Conservation (phyloP, 2,888 invertebrate genomes). For the Panopea generosa region DNA sequence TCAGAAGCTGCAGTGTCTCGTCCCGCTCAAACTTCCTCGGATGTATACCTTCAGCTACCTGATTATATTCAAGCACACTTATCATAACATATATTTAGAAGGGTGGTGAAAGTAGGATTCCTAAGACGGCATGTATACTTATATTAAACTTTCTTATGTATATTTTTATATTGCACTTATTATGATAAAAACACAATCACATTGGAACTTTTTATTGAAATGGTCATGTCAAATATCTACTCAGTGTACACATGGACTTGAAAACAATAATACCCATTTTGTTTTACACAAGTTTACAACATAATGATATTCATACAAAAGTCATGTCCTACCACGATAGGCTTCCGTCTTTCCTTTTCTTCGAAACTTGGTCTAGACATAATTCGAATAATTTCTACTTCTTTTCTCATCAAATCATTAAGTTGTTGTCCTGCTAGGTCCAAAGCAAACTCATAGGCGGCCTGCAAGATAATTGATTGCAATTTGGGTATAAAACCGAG, state of each 20-base stretch:
- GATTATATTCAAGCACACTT: background rate
- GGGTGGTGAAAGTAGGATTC: too few species aligned
- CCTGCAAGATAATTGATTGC: slow-evolving; percentile 29
- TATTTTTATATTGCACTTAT: too few species aligned
- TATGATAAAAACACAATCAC: too few species aligned
- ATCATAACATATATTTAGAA: too few species aligned
- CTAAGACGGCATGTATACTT: too few species aligned
- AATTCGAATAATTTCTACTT: slow-evolving; percentile 46
- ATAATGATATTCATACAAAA: too few species aligned
- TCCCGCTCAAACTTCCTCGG: slow-evolving; percentile 57
- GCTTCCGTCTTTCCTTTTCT: slow-evolving; percentile 45
- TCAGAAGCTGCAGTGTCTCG: slow-evolving; percentile 51
- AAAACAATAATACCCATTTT: too few species aligned
- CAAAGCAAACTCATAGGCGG: slow-evolving; percentile 45
- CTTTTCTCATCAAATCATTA: slow-evolving; percentile 46
- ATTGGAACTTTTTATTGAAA: too few species aligned
- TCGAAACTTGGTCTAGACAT: slow-evolving; percentile 55
- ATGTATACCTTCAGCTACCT: slow-evolving; percentile 49
- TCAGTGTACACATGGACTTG: too few species aligned
- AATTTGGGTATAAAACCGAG: background rate
- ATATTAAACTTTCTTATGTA: too few species aligned
- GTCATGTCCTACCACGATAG: slow-evolving; percentile 25
- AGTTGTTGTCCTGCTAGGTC: slow-evolving; percentile 53
- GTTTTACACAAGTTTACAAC: too few species aligned
- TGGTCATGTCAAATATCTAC: too few species aligned